Evolutionary conservation across 2,888 invertebrate genomes (phyloP), one percentile per base, ranked within the genome.

Genomic region (Lagria hirta): DNA sequence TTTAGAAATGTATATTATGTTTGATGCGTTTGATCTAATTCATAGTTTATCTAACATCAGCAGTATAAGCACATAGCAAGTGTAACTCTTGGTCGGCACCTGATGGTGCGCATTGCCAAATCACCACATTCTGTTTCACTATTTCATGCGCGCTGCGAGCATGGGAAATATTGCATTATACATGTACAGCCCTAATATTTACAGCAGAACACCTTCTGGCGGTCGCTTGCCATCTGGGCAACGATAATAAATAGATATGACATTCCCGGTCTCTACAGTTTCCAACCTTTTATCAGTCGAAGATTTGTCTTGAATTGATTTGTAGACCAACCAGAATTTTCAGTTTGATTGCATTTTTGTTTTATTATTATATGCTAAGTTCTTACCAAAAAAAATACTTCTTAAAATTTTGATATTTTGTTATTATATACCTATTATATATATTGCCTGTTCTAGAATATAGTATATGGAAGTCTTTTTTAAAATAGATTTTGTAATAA

Each of bases 11-110:
- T 4, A 17, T 32, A 11, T 13, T n/a, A 14, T 23, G 41, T 16
- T 40, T 43, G 37, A 33, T 47, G 12, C 30, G 35, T 48, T 43
- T 33, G 36, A 42, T 43, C 45, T 44, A 46, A 49, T 52, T 42
- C 40, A 34, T 24, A 50, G 57, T 61, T 61, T 62, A 63, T 59
- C 58, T 58, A 60, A 58, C 62, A 67, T 68, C 65, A 64, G 63
- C 62, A 66, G 61, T 64, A 57, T 60, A 60, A 61, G 65, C 68
- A 68, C 67, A 67, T 66, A 57, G 64, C 65, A 68, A 66, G 61
- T 67, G 66, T 68, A 66, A 65, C 65, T 65, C 58, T 63, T 55
- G 55, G 49, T 44, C 53, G 57, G 66, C 67, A 66, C 66, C 68
- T 67, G 66, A 65, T 65, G 66, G 66, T 57, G 60, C 63, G 60